Evolutionary conservation across 2,797 vertebrate genomes (phyloP).

Genomic region (Sparus aurata): DNA sequence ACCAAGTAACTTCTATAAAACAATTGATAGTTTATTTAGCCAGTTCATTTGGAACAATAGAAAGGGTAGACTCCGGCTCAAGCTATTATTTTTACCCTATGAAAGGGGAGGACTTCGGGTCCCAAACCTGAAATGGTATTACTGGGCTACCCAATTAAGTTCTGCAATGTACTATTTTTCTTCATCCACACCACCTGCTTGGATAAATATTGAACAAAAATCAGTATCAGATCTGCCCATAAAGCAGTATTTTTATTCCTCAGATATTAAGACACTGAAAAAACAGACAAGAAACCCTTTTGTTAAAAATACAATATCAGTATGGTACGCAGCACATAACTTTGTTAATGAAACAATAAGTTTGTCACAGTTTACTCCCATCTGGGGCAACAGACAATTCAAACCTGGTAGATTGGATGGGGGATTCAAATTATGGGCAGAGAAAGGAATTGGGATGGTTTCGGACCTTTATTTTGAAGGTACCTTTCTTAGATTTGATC

Average conservation of each 20-base stretch:
- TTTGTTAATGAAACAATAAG: background rate
- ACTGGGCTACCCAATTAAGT: background rate
- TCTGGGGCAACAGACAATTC: background rate
- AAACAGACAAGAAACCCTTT: background rate
- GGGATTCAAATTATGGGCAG: conserved; percentile 17
- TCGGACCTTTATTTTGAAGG: background rate
- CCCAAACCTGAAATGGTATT: background rate
- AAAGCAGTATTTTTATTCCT: background rate
- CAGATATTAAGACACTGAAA: background rate
- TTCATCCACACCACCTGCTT: background rate
- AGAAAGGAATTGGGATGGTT: background rate
- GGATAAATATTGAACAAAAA: background rate
- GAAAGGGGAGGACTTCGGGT: background rate
- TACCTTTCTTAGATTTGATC: background rate
- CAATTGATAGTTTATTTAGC: background rate
- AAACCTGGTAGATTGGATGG: background rate
- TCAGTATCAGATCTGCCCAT: background rate
- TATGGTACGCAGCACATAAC: conserved; percentile 6
- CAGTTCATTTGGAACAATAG: conserved; percentile 3
- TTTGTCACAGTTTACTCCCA: conserved; percentile 5
- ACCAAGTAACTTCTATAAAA: background rate
- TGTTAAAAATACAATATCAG: background rate
- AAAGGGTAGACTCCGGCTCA: background rate
- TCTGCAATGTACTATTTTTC: conserved; percentile 1
- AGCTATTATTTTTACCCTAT: conserved; percentile 2